Evolutionary conservation across 2,797 vertebrate species (phyloP).

Genomic region (Phaenicophaeus curvirostris): DNA sequence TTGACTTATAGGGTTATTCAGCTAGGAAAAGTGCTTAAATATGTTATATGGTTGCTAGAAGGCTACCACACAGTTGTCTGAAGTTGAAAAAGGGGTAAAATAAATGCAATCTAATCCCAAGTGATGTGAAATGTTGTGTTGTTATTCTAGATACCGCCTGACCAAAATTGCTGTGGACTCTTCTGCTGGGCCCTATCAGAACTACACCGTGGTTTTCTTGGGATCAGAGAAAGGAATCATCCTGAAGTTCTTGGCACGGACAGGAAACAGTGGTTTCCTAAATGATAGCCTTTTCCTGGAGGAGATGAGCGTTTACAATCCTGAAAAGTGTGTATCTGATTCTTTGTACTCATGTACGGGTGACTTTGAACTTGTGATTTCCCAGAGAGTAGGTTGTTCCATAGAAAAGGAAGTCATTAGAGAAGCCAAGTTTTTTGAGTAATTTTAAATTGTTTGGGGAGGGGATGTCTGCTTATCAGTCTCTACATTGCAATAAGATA

Average conservation of each 20-base stretch:
- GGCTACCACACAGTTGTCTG: neutral
- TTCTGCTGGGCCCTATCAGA: slow-evolving; percentile 89
- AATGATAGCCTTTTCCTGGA: slow-evolving; percentile 98
- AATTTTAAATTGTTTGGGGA: slow-evolving; percentile 2
- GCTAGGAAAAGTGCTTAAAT: neutral
- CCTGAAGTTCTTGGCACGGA: slow-evolving; percentile 95
- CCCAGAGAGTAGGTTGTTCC: neutral
- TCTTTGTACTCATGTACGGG: slow-evolving; percentile 6
- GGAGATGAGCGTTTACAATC: slow-evolving; percentile 95
- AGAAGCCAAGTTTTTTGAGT: slow-evolving; percentile 13
- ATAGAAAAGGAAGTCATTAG: neutral
- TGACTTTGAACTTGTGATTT: slow-evolving; percentile 40
- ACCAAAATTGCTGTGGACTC: slow-evolving; percentile 95
- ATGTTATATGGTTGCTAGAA: slow-evolving; percentile 35
- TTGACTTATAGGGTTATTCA: neutral
- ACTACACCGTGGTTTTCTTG: slow-evolving; percentile 95
- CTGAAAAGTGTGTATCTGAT: slow-evolving; percentile 89
- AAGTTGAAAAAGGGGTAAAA: slow-evolving; percentile 22
- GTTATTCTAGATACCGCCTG: slow-evolving; percentile 89
- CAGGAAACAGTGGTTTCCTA: slow-evolving; percentile 89
- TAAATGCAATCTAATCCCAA: slow-evolving; percentile 5
- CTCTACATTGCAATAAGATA: neutral
- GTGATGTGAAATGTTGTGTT: slow-evolving; percentile 32
- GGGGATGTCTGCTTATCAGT: slow-evolving; percentile 37
- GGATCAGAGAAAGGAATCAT: slow-evolving; percentile 97